phyloP scores from a whole-genome alignment of 2,113 vertebrate genomes.

The Egretta garzetta region DNA sequence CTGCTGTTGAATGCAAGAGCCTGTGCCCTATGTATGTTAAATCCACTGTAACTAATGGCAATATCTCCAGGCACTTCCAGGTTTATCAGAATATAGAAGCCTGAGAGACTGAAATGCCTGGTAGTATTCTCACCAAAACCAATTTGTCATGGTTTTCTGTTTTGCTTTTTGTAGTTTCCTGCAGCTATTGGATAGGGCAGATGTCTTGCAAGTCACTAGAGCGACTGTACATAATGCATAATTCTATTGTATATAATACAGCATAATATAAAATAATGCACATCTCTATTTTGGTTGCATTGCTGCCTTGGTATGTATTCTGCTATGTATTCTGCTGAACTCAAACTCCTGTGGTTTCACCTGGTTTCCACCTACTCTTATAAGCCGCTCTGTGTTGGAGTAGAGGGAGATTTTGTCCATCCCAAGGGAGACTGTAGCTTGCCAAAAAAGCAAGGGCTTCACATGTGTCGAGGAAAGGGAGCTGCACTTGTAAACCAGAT shows the following conservation, averaged over 20 bases:
- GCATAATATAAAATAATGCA: background rate
- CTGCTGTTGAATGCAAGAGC: background rate
- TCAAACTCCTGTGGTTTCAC: background rate
- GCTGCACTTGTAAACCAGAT: background rate
- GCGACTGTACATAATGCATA: too few species aligned
- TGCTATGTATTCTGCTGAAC: background rate
- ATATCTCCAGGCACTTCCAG: background rate
- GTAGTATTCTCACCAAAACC: background rate
- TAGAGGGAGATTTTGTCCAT: background rate
- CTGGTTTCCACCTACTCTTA: background rate
- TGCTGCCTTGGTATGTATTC: background rate
- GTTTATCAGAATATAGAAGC: background rate
- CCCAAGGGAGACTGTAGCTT: background rate
- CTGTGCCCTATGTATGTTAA: background rate
- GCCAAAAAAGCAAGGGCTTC: background rate
- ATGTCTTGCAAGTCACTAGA: background rate
- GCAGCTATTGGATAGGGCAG: accelerated
- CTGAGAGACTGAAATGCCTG: background rate
- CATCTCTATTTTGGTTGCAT: background rate
- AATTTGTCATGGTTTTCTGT: background rate
- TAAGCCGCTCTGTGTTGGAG: accelerated
- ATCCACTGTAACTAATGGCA: background rate
- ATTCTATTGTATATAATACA: background rate
- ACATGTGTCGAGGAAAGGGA: background rate
- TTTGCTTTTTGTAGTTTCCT: background rate